A percentile compares a stretch with the other conserved stretches of the same genome.
phyloP scores from a whole-genome alignment of 2,113 vertebrate species.

The Pollachius pollachius region DNA sequence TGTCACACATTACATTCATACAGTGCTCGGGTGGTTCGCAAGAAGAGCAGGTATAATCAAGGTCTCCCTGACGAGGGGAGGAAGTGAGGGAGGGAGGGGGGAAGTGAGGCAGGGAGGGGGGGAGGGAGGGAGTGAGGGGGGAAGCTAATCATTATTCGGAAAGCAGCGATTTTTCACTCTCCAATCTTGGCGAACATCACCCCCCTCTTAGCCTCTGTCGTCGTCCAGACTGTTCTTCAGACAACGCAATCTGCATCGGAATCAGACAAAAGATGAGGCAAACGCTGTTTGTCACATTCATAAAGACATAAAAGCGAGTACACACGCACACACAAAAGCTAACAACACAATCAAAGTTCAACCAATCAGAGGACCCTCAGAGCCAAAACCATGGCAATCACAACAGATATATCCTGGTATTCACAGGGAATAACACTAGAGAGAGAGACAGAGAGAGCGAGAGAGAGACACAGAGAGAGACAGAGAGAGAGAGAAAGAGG shows the following conservation, averaged over 20 bases:
- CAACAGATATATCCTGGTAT: not conserved
- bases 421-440: not conserved
- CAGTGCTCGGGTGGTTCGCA: not conserved
- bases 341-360: not conserved
- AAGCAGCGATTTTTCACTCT: conserved; percentile 11
- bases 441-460: not conserved
- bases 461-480: not conserved
- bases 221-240: conserved; percentile 10
- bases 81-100: not conserved
- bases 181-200: conserved; percentile 12
- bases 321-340: not conserved
- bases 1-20: not conserved
- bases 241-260: conserved; percentile 14
- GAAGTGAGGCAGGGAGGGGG: not conserved
- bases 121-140: not conserved
- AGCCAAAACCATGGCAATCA: conserved; percentile 2
- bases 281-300: conserved; percentile 20
- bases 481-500: not conserved
- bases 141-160: conserved; percentile 31
- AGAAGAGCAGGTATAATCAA: conserved; percentile 23
- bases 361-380: conserved; percentile 2
- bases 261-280: conserved; percentile 1
- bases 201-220: conserved; percentile 12
- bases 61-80: conserved; percentile 3
- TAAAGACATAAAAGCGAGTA: not conserved